A percentile compares a stretch with the other conserved stretches of the same genome.
Conservation (phyloP, 1,140 invertebrate genomes). For the Zaprionus taronus region DNA sequence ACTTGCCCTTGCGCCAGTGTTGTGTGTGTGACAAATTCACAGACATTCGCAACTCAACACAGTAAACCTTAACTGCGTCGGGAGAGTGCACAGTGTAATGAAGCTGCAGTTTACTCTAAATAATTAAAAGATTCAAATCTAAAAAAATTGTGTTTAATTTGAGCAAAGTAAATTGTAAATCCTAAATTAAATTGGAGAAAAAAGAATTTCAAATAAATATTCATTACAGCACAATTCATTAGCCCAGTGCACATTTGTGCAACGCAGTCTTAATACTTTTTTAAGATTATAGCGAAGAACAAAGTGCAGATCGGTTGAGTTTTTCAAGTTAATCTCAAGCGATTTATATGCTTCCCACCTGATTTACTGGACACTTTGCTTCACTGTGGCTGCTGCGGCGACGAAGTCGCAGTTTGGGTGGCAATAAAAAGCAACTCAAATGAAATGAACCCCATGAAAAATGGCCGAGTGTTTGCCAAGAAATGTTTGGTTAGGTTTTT, state of each 20-base stretch:
- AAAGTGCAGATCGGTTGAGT: neutral
- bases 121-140: too few species aligned
- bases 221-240: neutral
- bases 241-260: too few species aligned
- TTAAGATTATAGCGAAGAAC: neutral
- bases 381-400: slow-evolving; percentile 34
- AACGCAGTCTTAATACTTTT: neutral
- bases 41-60: slow-evolving; percentile 38
- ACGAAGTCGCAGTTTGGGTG: slow-evolving; percentile 30
- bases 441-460: slow-evolving; percentile 81
- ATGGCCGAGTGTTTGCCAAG: slow-evolving; percentile 79
- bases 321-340: neutral
- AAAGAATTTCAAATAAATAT: neutral
- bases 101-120: neutral
- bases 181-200: neutral
- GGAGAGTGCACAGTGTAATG: slow-evolving; percentile 20
- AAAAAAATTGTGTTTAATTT: too few species aligned
- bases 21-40: slow-evolving; percentile 63
- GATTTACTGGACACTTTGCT: neutral
- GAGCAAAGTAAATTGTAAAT: neutral
- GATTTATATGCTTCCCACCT: slow-evolving; percentile 4
- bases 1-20: slow-evolving; percentile 35
- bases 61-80: slow-evolving; percentile 49
- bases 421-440: slow-evolving; percentile 78
- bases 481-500: slow-evolving; percentile 78